Conservation (phyloP, 2,113 vertebrate genomes). For the Hippocampus barbouri region DNA sequence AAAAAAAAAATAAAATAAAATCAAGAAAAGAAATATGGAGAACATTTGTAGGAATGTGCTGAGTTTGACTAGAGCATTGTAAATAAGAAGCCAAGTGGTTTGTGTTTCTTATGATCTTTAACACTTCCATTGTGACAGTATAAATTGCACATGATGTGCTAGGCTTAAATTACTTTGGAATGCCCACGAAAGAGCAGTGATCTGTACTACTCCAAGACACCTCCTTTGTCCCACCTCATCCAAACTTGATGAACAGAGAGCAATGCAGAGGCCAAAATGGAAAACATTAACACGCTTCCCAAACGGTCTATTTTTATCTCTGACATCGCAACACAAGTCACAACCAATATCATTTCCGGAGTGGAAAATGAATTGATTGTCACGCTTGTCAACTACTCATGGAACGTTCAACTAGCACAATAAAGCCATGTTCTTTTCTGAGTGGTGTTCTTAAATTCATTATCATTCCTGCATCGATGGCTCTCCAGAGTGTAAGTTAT, state of each 20-base stretch:
- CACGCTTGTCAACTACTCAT: constrained; percentile 61
- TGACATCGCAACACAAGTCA: constrained; percentile 53
- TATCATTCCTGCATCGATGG: constrained; percentile 69
- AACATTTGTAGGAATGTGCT: constrained; percentile 61
- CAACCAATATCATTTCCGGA: constrained; percentile 31
- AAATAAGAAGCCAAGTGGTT: constrained; percentile 71
- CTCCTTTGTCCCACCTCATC: constrained; percentile 19
- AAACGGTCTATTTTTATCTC: constrained; percentile 57
- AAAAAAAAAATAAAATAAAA: neutral
- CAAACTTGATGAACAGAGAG: constrained; percentile 31
- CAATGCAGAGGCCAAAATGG: constrained; percentile 39
- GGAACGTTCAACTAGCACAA: constrained; percentile 65
- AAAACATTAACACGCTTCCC: constrained; percentile 46
- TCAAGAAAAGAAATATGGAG: constrained; percentile 53
- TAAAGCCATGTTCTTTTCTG: constrained; percentile 63
- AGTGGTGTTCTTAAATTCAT: constrained; percentile 67
- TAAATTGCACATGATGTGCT: constrained; percentile 30
- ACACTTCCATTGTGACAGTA: constrained; percentile 53
- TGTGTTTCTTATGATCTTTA: constrained; percentile 64
- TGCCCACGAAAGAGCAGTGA: constrained; percentile 5
- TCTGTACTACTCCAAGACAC: constrained; percentile 20
- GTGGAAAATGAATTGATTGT: constrained; percentile 43
- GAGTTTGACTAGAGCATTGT: constrained; percentile 58
- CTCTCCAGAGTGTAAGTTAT: constrained; percentile 51
- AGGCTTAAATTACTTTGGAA: constrained; percentile 18